Conservation (phyloP, 2,113 vertebrate species). For the Corythaixoides concolor region DNA sequence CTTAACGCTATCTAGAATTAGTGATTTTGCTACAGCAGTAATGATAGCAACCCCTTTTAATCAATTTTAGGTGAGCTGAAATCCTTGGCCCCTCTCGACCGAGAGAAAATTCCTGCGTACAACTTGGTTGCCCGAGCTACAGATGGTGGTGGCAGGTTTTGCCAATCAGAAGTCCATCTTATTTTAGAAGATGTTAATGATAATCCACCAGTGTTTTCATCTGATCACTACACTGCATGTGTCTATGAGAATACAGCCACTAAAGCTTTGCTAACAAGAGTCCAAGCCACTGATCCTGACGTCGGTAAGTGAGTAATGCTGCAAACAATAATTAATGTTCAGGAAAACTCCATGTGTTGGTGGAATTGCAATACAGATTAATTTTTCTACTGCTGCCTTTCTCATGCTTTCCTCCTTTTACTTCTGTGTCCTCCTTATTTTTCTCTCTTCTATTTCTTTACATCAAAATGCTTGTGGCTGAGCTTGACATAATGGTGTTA, state of each 20-base stretch:
- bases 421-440: not conserved
- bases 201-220: conserved; percentile 89
- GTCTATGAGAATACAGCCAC: conserved; percentile 92
- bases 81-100: conserved; percentile 83
- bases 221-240: conserved; percentile 83
- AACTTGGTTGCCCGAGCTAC: conserved; percentile 85
- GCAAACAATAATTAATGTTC: not conserved
- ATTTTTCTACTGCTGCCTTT: not conserved
- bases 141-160: conserved; percentile 91
- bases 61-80: conserved; percentile 87
- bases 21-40: not conserved
- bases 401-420: not conserved
- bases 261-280: conserved; percentile 90
- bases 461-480: not conserved
- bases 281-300: conserved; percentile 93
- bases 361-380: not conserved
- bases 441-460: not conserved
- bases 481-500: not conserved
- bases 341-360: not conserved
- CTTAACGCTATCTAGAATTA: not conserved
- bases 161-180: conserved; percentile 82
- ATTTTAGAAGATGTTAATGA: conserved; percentile 92
- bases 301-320: conserved; percentile 76
- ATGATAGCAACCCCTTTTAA: not conserved
- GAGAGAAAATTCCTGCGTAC: conserved; percentile 85